phyloP scores from a whole-genome alignment of 2,888 invertebrate genomes.

The Caenorhabditis panamensis region DNA sequence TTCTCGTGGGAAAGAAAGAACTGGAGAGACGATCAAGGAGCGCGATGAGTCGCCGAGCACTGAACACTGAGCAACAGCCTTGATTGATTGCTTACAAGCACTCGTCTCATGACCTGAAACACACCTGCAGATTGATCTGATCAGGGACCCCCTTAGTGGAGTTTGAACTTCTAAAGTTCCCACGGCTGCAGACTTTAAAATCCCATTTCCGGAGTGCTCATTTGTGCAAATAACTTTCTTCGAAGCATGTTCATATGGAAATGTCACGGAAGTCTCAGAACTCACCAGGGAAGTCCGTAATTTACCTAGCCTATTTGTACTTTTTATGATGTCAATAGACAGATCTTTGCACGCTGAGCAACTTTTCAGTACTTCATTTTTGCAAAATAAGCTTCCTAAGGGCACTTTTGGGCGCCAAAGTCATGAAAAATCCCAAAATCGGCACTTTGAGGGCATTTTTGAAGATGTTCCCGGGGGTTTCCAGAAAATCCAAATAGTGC shows the following conservation, averaged over 20 bases:
- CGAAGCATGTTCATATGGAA: background rate
- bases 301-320: too few relatives aligned
- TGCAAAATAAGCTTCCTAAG: too few relatives aligned
- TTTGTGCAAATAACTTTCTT: background rate
- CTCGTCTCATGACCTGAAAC: constrained; percentile 21
- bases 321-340: too few relatives aligned
- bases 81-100: constrained; percentile 24
- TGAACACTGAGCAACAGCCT: constrained; percentile 40
- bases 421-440: too few relatives aligned
- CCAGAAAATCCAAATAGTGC: too few relatives aligned
- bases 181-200: background rate
- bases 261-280: constrained; percentile 3
- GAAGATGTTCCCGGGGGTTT: too few relatives aligned
- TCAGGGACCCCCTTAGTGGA: background rate
- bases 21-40: constrained; percentile 18
- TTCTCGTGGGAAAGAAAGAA: constrained; percentile 10
- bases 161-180: background rate
- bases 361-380: too few relatives aligned
- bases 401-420: too few relatives aligned
- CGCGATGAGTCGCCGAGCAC: constrained; percentile 29
- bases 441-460: too few relatives aligned
- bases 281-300: too few relatives aligned
- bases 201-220: background rate
- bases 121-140: background rate
- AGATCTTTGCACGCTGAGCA: too few relatives aligned